Conservation (phyloP, 1,140 invertebrate genomes). For the Mycetomoellerius zeteki region DNA sequence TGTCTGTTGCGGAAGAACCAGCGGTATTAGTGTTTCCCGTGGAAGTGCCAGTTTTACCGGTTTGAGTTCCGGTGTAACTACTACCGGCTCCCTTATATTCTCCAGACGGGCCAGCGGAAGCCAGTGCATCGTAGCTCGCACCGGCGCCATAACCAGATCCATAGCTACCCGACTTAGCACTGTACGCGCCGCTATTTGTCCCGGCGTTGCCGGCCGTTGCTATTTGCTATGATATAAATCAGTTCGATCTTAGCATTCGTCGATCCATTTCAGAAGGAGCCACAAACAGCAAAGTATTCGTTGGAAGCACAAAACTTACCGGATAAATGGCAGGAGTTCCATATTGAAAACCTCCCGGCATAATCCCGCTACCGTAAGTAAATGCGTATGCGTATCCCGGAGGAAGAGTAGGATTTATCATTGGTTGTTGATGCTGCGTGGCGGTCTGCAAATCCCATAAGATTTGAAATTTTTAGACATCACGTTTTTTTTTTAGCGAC, state of each 20-base stretch:
- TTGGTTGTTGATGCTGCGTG: conserved; percentile 89
- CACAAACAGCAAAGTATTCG: not conserved
- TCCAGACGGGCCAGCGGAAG: conserved; percentile 86
- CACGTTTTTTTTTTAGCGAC: not conserved
- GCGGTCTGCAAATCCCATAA: conserved; percentile 84
- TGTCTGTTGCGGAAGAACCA: conserved; percentile 88
- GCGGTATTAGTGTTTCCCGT: conserved; percentile 86
- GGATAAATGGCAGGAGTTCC: conserved; percentile 90
- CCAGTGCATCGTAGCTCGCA: conserved; percentile 90
- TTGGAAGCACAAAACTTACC: conserved; percentile 84
- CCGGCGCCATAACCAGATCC: conserved; percentile 89
- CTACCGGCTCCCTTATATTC: conserved; percentile 84
- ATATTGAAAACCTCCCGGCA: conserved; percentile 92
- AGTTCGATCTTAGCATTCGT: not conserved
- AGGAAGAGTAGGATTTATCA: conserved; percentile 88
- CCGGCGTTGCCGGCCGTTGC: conserved; percentile 89
- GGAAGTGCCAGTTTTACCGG: conserved; percentile 85
- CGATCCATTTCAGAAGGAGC: not conserved
- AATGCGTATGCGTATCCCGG: conserved; percentile 90
- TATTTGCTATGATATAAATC: conserved; percentile 87
- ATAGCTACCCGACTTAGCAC: conserved; percentile 89
- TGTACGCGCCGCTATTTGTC: conserved; percentile 89
- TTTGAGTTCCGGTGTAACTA: conserved; percentile 85
- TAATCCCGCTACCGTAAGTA: conserved; percentile 89
- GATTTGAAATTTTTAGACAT: conserved; percentile 37